These are phyloP conservation scores for Atta texana DNA, from an alignment of 1,140 invertebrate genomes.

Conservation along the genomic window DNA sequence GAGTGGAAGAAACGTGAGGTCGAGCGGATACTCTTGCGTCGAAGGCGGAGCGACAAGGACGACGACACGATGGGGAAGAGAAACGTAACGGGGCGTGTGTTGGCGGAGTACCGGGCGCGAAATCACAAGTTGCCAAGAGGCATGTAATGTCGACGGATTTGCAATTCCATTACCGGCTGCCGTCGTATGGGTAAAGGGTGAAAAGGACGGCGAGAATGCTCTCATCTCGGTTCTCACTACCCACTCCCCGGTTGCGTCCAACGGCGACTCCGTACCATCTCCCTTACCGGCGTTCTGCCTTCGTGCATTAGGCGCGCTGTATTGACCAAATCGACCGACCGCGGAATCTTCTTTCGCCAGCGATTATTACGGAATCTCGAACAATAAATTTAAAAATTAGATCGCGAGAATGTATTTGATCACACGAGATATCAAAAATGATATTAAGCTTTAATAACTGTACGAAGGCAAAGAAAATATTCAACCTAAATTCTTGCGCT, in stretches of 20 bases:
- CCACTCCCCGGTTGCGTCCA: neutral
- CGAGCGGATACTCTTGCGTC: slow-evolving; percentile 50
- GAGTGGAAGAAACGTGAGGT: slow-evolving; percentile 31
- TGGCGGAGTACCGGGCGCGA: slow-evolving; percentile 79
- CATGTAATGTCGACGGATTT: slow-evolving; percentile 85
- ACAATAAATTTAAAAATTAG: neutral
- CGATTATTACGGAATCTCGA: slow-evolving; percentile 3
- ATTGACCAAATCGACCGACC: slow-evolving; percentile 21
- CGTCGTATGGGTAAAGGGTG: slow-evolving; percentile 73
- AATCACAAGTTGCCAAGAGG: slow-evolving; percentile 85
- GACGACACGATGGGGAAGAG: slow-evolving; percentile 46
- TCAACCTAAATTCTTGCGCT: slow-evolving; percentile 55
- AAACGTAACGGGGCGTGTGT: slow-evolving; percentile 76
- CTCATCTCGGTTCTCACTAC: slow-evolving; percentile 66
- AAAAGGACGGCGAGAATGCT: slow-evolving; percentile 74
- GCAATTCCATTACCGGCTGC: slow-evolving; percentile 84
- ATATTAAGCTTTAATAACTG: slow-evolving; percentile 54
- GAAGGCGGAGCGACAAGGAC: slow-evolving; percentile 23
- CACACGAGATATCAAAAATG: neutral
- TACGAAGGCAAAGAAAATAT: slow-evolving; percentile 63
- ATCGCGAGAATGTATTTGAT: neutral
- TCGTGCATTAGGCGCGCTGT: slow-evolving; percentile 52
- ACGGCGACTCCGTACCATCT: slow-evolving; percentile 13
- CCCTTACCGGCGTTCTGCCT: slow-evolving; percentile 32
- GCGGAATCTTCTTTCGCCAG: slow-evolving; percentile 34